A percentile compares a stretch with the other conserved stretches of the same genome.
These are phyloP conservation scores for Pseudobourletiella spinata DNA, from an alignment of 1,140 invertebrate genomes.

Conservation along the genomic window DNA sequence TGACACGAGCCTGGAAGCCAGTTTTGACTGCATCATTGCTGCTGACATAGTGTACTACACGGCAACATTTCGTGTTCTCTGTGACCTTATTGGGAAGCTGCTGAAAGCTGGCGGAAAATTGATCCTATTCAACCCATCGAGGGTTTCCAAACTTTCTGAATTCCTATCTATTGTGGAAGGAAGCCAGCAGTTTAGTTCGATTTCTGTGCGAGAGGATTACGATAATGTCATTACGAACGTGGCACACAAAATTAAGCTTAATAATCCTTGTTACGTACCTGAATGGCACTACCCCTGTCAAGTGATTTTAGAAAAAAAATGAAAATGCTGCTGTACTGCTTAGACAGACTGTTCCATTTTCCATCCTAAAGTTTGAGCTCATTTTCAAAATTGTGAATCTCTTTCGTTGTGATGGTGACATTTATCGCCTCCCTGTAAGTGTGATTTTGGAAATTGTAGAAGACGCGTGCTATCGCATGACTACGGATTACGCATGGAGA, in stretches of 20 bases:
- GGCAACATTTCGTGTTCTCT: neutral
- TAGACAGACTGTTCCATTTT: too few species aligned
- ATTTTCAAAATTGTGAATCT: too few species aligned
- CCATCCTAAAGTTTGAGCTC: too few species aligned
- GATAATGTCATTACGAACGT: neutral
- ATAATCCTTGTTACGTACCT: neutral
- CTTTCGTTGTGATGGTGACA: too few species aligned
- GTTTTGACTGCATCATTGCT: slow-evolving; percentile 12
- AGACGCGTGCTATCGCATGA: too few species aligned
- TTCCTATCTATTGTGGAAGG: slow-evolving; percentile 6
- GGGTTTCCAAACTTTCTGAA: slow-evolving; percentile 7
- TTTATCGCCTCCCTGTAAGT: too few species aligned
- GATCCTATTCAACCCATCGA: slow-evolving; percentile 17
- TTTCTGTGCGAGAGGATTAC: slow-evolving; percentile 5
- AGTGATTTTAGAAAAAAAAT: too few species aligned
- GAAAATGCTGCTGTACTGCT: too few species aligned
- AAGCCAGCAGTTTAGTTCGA: slow-evolving; percentile 4
- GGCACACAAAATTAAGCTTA: neutral
- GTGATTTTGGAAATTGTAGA: too few species aligned
- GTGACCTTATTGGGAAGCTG: slow-evolving; percentile 3
- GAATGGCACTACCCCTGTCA: slow-evolving; percentile 20
- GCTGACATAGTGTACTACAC: slow-evolving; percentile 13
- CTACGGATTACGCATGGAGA: too few species aligned
- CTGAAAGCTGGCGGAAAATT: slow-evolving; percentile 12
- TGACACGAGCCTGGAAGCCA: neutral